These are phyloP conservation scores for Hyaena hyaena DNA, from an alignment of 2,113 vertebrate species.

Conservation along the genomic window DNA sequence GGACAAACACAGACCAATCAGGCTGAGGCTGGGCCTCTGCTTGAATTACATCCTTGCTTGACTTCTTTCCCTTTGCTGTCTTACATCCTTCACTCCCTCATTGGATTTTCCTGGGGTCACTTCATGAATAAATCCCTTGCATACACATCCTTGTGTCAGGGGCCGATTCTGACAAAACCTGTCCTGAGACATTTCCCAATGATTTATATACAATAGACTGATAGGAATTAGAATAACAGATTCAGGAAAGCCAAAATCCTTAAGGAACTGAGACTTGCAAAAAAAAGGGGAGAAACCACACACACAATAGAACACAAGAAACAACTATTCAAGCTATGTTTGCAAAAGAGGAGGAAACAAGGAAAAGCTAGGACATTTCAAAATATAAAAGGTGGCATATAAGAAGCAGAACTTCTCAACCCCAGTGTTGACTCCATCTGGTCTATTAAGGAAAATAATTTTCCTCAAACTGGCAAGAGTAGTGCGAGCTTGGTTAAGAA, in stretches of 20 bases:
- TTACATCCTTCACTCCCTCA: not conserved
- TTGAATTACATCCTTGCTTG: not conserved
- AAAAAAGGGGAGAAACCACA: not conserved
- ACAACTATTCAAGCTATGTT: not conserved
- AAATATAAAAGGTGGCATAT: not conserved
- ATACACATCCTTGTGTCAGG: not conserved
- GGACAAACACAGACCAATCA: not conserved
- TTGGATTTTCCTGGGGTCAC: not conserved
- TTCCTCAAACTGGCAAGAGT: not conserved
- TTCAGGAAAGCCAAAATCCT: not conserved
- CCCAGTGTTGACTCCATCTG: not conserved
- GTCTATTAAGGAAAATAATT: conserved; percentile 15
- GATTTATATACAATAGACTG: not conserved
- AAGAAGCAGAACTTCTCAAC: not conserved
- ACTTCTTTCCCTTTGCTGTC: not conserved
- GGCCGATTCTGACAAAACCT: not conserved
- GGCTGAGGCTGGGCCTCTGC: not conserved
- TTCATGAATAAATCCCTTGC: not conserved
- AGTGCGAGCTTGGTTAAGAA: not conserved
- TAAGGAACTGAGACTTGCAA: not conserved
- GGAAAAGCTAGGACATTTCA: not conserved
- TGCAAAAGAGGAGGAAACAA: conserved; percentile 14
- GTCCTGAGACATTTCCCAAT: not conserved
- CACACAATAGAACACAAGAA: not conserved
- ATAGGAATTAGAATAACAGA: not conserved